Percentiles rank a stretch among this genome's conserved stretches.
Conservation (phyloP, 1,140 invertebrate genomes). For the Anadara kagoshimensis region DNA sequence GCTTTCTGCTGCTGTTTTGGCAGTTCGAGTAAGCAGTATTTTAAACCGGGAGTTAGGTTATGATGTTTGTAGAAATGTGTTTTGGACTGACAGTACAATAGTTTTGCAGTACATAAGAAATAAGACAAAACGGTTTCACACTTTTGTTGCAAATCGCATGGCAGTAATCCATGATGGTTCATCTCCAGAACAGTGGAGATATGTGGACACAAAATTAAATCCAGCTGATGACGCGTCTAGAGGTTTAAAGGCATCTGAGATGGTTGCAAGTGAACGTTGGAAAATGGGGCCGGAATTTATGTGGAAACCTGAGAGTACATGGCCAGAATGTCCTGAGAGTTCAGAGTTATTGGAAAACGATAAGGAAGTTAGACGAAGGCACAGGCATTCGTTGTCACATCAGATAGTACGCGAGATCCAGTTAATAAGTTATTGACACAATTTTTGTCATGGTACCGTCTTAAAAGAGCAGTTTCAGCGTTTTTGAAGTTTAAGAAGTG, state of each 20-base stretch:
- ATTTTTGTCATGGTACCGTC: no score
- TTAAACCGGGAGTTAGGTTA: slow-evolving; percentile 16
- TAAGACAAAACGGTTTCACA: slow-evolving; percentile 25
- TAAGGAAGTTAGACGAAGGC: no score
- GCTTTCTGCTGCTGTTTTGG: slow-evolving; percentile 25
- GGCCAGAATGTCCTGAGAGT: no score
- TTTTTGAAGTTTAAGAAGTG: no score
- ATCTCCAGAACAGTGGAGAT: slow-evolving; percentile 3
- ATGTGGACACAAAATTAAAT: slow-evolving; percentile 6
- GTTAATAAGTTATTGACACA: no score
- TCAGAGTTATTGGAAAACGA: no score
- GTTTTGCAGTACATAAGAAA: slow-evolving; percentile 37
- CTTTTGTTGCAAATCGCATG: slow-evolving; percentile 33
- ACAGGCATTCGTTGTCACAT: no score
- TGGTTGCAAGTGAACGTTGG: not conserved
- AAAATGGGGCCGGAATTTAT: not conserved
- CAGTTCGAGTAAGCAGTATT: slow-evolving; percentile 13
- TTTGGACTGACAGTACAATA: slow-evolving; percentile 39
- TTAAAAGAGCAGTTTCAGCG: no score
- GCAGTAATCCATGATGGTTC: slow-evolving; percentile 13
- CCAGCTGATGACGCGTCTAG: slow-evolving; percentile 2
- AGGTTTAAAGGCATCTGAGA: not conserved
- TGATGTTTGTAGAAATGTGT: not conserved
- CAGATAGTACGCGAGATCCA: no score
- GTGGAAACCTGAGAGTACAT: not conserved